Percentiles rank a stretch among this genome's conserved stretches.
phyloP scores from a whole-genome alignment of 37 sponge, comb jelly and placozoan genomes.

The Beroe ovata region DNA sequence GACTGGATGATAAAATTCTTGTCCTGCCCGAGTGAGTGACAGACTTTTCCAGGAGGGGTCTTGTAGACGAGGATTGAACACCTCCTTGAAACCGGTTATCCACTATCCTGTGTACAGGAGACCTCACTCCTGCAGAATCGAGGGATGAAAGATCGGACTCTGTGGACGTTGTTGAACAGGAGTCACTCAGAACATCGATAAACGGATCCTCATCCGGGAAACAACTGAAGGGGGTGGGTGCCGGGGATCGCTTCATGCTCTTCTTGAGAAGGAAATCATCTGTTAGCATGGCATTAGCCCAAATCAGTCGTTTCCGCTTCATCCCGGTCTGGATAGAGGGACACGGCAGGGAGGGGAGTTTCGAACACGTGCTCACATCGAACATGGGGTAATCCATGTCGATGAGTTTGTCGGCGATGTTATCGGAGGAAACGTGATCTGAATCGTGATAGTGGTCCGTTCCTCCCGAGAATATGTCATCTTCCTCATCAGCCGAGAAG shows the following conservation, averaged over 20 bases:
- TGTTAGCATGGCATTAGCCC: constrained; percentile 30
- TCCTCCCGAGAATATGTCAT: not conserved
- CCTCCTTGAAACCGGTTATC: too few species aligned
- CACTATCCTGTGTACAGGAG: not conserved
- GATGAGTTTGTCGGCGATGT: constrained; percentile 32
- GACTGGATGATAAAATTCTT: not conserved
- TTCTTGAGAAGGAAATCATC: constrained; percentile 54
- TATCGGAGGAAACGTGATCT: not conserved
- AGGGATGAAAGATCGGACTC: constrained; percentile 37
- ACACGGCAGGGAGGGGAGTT: not conserved
- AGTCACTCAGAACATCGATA: constrained; percentile 24
- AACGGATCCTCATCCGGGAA: not conserved
- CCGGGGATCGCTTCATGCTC: not conserved
- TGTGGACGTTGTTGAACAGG: not conserved
- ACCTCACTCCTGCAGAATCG: not conserved
- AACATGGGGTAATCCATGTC: constrained; percentile 56
- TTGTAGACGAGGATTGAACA: not conserved
- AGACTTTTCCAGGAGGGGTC: not conserved
- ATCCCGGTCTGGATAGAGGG: not conserved
- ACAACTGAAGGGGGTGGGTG: not conserved
- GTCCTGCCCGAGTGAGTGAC: not conserved
- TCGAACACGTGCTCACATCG: not conserved
- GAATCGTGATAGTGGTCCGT: not conserved
- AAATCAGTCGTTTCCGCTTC: not conserved
- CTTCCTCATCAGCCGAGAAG: not conserved